Base-by-base conservation (phyloP, 2,797 vertebrate genomes). In the Botia almorhae region DNA sequence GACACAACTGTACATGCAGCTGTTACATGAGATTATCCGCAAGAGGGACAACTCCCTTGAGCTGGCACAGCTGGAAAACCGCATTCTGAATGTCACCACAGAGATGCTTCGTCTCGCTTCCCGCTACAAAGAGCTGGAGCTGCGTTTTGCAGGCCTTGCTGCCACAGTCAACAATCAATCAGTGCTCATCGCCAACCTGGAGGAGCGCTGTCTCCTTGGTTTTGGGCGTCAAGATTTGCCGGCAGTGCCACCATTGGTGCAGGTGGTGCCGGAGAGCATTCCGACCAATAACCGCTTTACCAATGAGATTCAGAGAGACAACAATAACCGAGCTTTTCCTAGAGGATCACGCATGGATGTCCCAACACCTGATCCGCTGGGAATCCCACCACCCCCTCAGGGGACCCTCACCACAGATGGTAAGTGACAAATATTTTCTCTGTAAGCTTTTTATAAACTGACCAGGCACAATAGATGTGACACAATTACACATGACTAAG, bases 1-100 rank as follows among this genome's bases (percentile, higher is more conserved):
- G 46, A 99, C 98, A 2, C 98, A 99, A 17, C 97, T 99, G 82
- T 99, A 99, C 21, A 98, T 99, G 98, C 98, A 99, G 78, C 95
- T 99, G 81, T 84, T 99, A 82, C 98, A 99, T 4, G 98, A 99
- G 93, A 99, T 99, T 67, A 99, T 99, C 82, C 94, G 98, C 16
- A 99, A 99, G 82, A 92, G 98, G 17, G 98, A 99, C 88, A 99
- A 99, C 87, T 96, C 98, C 0, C 93, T 99, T 4, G 98, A 99
- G 90, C 91, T 99, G 21, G 97, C 96, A 76, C 97, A 98, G 89
- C 83, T 99, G 91, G 98, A 99, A 90, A 99, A 97, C 88, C 97
- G 96, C 50, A 94, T 99, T 86, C 95, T 99, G 6, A 99, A 99
- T 0, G 94, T 97, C 67, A 99, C 98, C 16, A 96, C 98, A 0